Percentiles rank a stretch among this genome's conserved stretches.
phyloP scores from a whole-genome alignment of 2,113 vertebrate genomes.

The Brachyhypopomus occidentalis region DNA sequence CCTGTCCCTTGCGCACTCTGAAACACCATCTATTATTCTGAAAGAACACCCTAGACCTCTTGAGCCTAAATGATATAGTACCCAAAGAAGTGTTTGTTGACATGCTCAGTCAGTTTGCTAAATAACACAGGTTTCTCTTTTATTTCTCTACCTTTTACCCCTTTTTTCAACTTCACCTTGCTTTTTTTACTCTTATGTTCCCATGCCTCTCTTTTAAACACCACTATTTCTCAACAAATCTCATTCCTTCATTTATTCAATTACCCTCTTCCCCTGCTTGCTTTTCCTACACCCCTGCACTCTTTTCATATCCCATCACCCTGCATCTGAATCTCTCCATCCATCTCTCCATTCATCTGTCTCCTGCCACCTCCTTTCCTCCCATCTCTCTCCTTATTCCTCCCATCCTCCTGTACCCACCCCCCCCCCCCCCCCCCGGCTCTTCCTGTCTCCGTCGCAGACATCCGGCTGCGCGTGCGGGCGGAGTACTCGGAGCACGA shows the following conservation, averaged over 20 bases:
- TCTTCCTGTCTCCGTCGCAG: constrained; percentile 65
- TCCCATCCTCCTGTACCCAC: constrained; percentile 4
- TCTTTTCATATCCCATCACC: not conserved
- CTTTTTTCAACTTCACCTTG: constrained; percentile 10
- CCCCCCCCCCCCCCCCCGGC: constrained; percentile 37
- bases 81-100: not conserved
- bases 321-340: constrained; percentile 20
- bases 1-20: not conserved
- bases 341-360: constrained; percentile 4
- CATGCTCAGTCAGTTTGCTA: not conserved
- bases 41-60: not conserved
- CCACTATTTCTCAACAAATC: not conserved
- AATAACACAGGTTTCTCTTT: not conserved
- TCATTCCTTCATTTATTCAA: constrained; percentile 1
- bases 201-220: not conserved
- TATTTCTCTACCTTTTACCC: constrained; percentile 17
- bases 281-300: not conserved
- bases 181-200: not conserved
- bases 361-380: not conserved
- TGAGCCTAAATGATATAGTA: not conserved
- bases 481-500: constrained; percentile 89
- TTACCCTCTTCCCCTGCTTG: constrained; percentile 12
- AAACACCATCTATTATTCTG: not conserved
- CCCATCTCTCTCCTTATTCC: constrained; percentile 2
- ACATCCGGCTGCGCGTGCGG: constrained; percentile 85